Percentiles rank a stretch among this genome's conserved stretches.
These are phyloP conservation scores for Grus americana DNA, from an alignment of 2,113 vertebrate species.

Conservation along the genomic window DNA sequence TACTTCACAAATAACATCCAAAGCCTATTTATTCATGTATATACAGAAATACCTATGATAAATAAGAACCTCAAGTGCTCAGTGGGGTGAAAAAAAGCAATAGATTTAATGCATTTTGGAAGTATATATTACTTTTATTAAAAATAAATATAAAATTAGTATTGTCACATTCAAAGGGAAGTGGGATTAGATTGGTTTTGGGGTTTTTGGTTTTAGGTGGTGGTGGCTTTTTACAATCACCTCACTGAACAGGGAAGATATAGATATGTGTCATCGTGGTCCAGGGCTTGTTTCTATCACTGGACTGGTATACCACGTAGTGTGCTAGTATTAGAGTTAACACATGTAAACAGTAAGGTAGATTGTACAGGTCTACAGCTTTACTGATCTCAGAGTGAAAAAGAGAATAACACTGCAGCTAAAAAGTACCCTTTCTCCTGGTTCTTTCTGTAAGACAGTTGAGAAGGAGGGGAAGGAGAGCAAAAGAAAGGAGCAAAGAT, in stretches of 20 bases:
- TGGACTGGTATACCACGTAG: neutral
- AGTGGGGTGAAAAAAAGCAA: neutral
- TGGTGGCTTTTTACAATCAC: neutral
- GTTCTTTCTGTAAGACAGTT: neutral
- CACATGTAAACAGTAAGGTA: neutral
- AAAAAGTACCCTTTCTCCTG: neutral
- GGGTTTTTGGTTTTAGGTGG: neutral
- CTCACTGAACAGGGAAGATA: neutral
- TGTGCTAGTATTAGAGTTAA: neutral
- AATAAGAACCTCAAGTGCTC: neutral
- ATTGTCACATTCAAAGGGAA: neutral
- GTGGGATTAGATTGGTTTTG: neutral
- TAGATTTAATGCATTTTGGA: neutral
- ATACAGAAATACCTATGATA: neutral
- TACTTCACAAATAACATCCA: neutral
- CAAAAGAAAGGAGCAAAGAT: neutral
- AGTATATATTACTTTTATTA: neutral
- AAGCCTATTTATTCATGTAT: neutral
- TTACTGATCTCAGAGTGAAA: neutral
- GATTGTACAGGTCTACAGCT: neutral
- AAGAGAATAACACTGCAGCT: neutral
- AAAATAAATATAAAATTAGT: neutral
- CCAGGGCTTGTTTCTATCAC: neutral
- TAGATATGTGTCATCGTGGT: neutral
- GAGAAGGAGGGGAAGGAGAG: neutral